A percentile compares a stretch with the other conserved stretches of the same genome.
Evolutionary conservation across 64 coral and sea anemone species (phyloP).

Genomic region (Montipora sp.): DNA sequence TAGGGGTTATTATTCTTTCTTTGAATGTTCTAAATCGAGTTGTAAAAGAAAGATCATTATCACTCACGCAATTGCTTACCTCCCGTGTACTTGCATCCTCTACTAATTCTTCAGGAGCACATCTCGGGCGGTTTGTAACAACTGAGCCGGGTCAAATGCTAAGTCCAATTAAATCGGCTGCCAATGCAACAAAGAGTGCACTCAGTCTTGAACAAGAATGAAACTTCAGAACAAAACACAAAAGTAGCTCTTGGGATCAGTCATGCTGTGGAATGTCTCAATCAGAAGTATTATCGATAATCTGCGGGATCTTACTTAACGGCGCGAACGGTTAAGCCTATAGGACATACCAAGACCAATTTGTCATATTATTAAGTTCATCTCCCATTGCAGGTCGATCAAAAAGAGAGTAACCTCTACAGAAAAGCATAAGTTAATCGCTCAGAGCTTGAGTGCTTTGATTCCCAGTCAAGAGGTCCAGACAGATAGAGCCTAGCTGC

Average conservation of each 20-base stretch:
- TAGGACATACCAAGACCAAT: not conserved
- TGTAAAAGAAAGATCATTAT: no score
- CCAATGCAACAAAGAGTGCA: not conserved
- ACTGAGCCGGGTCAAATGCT: not conserved
- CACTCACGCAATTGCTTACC: no score
- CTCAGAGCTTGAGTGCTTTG: not conserved
- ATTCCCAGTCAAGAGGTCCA: not conserved
- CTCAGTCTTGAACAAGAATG: not conserved
- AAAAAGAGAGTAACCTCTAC: not conserved
- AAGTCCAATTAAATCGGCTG: not conserved
- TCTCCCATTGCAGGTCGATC: not conserved
- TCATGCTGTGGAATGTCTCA: slow-evolving; percentile 35
- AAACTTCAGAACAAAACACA: not conserved
- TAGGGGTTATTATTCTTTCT: no score
- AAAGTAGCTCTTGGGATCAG: not conserved
- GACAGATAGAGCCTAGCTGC: not conserved
- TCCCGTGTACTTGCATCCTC: no score
- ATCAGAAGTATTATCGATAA: slow-evolving; percentile 25
- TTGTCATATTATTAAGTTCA: slow-evolving; percentile 25
- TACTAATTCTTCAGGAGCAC: not conserved
- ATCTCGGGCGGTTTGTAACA: not conserved
- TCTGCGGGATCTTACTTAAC: not conserved
- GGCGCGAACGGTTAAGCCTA: not conserved
- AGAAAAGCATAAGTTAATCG: not conserved
- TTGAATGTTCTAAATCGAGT: no score